Base-by-base conservation (phyloP, 2,113 vertebrate species). In the Zosterops japonicus region DNA sequence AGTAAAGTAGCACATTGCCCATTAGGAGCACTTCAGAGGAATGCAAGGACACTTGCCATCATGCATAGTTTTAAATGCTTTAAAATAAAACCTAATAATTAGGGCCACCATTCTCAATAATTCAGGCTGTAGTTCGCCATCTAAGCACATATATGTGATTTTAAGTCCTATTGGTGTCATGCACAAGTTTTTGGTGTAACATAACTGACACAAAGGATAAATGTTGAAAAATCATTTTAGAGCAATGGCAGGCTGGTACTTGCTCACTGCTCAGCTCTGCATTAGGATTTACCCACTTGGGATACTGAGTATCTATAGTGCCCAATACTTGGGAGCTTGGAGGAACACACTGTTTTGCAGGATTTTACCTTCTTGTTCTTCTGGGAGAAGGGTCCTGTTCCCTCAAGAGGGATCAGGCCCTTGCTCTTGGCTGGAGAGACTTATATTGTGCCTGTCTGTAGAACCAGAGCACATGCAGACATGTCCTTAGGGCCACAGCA, bases 1-100 rank as follows among this genome's bases (percentile, higher is more conserved):
- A 94, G 61, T 50, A 64, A 96, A 91, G 71, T 63, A 85, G 76
- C 79, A 88, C 25, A 29, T 80, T 94, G 67, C 87, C 72, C 17
- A 18, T 47, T 29, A 95, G 84, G 63, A 91, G 22, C 22, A 14
- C 85, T 87, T 89, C 39, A 49, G 72, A 94, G 60, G 19, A 72
- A 81, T 88, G 39, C 20, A 64, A 91, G 84, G 95, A 61, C 55
- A 41, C 12, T 31, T 61, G 55, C 68, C 93, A 86, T 78, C 35
- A 1, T 82, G 68, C 60, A 33, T 65, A 94, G 71, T 92, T 97
- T 77, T 55, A 64, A 53, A 39, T 88, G 52, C 86, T 87, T 60
- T 59, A 36, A 67, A 86, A 79, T 89, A 42, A 83, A 88, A 71
- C 59, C n/a, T 87, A 76, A 42, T 89, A 72, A 80, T 84, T 71